These are phyloP conservation scores for Neoascia interrupta DNA, from an alignment of 2,888 invertebrate species.

Conservation along the genomic window DNA sequence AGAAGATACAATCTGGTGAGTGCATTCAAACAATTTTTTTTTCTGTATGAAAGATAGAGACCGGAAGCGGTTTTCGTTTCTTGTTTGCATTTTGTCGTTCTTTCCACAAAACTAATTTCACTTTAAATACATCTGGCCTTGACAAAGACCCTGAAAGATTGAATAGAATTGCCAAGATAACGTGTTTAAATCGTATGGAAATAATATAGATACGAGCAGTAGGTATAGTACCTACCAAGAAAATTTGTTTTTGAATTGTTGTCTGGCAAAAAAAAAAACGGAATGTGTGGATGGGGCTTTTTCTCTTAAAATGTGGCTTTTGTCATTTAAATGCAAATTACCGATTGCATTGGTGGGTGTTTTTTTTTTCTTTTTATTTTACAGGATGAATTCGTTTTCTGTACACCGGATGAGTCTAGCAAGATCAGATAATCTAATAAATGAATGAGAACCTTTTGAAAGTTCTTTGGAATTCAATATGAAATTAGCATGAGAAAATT, in stretches of 20 bases:
- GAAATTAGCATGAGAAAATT: background rate
- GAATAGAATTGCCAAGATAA: conserved; percentile 47
- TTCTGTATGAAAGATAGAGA: background rate
- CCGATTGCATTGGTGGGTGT: conserved; percentile 31
- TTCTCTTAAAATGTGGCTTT: background rate
- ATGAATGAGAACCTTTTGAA: conserved; percentile 18
- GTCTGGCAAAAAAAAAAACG: too few species aligned
- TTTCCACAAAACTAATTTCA: conserved; percentile 35
- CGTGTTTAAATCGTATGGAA: background rate
- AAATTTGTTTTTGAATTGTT: conserved; percentile 6
- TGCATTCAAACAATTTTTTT: conserved; percentile 23
- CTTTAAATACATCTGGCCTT: conserved; percentile 55
- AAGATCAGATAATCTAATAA: conserved; percentile 9
- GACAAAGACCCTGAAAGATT: conserved; percentile 53
- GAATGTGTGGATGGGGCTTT: too few species aligned
- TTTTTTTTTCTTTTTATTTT: conserved; percentile 6
- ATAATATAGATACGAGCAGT: background rate
- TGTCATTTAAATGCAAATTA: conserved; percentile 36
- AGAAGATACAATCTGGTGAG: conserved; percentile 22
- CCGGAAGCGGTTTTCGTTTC: conserved; percentile 9
- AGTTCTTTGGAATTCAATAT: background rate
- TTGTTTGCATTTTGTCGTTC: background rate
- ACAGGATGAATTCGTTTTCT: too few species aligned
- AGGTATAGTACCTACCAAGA: conserved; percentile 5
- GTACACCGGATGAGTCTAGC: background rate